Conservation (phyloP, 1,140 invertebrate species). For the Neuroterus valhalla region DNA sequence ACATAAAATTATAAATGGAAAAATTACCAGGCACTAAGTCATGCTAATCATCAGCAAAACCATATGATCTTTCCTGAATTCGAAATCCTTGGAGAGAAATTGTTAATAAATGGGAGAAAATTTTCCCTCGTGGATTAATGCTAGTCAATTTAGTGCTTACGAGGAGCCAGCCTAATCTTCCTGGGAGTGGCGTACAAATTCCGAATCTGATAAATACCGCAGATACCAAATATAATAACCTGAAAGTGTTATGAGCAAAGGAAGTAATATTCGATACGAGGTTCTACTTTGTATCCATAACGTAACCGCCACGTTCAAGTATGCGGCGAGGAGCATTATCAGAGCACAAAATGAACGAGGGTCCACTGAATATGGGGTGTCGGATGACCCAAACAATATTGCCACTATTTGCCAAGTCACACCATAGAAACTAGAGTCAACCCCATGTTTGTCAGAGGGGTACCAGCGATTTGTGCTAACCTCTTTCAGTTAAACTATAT, state of each 20-base stretch:
- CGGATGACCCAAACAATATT: constrained; percentile 39
- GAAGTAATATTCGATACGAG: constrained; percentile 8
- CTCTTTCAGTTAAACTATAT: neutral
- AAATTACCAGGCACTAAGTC: no score
- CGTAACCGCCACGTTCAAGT: constrained; percentile 20
- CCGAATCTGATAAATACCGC: constrained; percentile 16
- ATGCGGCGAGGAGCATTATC: constrained; percentile 41
- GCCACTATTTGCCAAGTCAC: constrained; percentile 41
- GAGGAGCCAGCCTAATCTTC: neutral
- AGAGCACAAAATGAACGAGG: constrained; percentile 34
- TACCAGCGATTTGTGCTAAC: neutral
- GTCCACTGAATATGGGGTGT: constrained; percentile 32
- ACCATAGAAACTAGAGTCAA: neutral
- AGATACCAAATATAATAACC: constrained; percentile 26
- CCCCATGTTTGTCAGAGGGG: constrained; percentile 4
- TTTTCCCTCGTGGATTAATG: constrained; percentile 9
- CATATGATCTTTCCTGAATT: neutral
- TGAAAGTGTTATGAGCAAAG: constrained; percentile 15
- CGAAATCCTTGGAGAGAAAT: neutral
- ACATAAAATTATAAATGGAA: no score
- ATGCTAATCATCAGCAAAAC: no score
- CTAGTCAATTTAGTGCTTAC: neutral
- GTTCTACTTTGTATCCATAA: constrained; percentile 13
- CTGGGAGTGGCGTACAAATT: constrained; percentile 22
- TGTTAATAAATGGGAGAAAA: neutral